These are phyloP conservation scores for Scaptomyza parva DNA, from an alignment of 2,888 invertebrate species.

Conservation along the genomic window DNA sequence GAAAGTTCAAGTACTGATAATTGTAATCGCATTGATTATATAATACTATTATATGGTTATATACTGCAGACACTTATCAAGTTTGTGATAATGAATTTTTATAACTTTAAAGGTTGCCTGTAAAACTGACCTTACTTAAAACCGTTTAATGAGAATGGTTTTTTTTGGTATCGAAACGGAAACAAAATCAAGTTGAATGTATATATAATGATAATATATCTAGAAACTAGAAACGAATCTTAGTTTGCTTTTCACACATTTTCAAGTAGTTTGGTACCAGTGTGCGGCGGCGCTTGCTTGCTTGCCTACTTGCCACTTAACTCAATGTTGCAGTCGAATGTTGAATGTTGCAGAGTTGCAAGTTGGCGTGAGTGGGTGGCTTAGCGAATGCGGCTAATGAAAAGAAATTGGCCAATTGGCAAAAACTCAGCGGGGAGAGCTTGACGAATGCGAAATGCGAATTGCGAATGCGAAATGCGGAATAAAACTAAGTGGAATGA, in stretches of 20 bases:
- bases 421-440: constrained; percentile 11
- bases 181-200: too few relatives aligned
- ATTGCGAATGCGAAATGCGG: neutral
- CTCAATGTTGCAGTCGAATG: constrained; percentile 4
- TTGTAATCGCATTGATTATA: too few relatives aligned
- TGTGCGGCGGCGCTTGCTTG: constrained; percentile 36
- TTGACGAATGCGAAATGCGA: constrained; percentile 13
- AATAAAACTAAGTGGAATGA: neutral
- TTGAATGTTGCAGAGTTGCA: constrained; percentile 1
- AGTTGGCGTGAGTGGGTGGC: constrained; percentile 31
- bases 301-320: constrained; percentile 13
- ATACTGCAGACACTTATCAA: neutral
- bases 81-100: constrained; percentile 7
- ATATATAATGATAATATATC: too few relatives aligned
- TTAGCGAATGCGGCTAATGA: constrained; percentile 40
- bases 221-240: too few relatives aligned
- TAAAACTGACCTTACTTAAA: constrained; percentile 10
- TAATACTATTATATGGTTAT: too few relatives aligned
- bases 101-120: neutral
- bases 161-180: too few relatives aligned
- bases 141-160: too few relatives aligned
- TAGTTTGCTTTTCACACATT: too few relatives aligned
- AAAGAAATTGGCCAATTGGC: constrained; percentile 47
- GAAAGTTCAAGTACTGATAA: neutral
- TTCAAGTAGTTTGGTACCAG: constrained; percentile 10